A percentile compares a stretch with the other conserved stretches of the same genome.
Conservation (phyloP, 2,888 invertebrate species). For the Pheosia gnoma region DNA sequence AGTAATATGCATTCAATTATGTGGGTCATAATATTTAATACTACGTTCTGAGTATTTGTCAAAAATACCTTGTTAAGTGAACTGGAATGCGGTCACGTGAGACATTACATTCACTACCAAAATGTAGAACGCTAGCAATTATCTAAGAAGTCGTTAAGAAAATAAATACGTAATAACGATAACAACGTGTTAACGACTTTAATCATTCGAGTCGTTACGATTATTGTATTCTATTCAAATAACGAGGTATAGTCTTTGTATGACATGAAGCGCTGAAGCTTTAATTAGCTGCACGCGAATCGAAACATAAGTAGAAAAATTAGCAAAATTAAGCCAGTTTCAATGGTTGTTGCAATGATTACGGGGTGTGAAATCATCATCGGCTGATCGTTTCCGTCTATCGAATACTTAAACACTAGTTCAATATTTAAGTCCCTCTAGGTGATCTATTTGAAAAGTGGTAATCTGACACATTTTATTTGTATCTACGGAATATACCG, state of each 20-base stretch:
- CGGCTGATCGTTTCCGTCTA: neutral
- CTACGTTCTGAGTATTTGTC: slow-evolving; percentile 3
- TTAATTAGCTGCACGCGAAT: slow-evolving; percentile 3
- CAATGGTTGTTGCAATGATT: neutral
- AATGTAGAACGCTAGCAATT: slow-evolving; percentile 1
- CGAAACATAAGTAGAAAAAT: neutral
- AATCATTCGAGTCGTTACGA: slow-evolving; percentile 9
- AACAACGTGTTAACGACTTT: slow-evolving; percentile 15
- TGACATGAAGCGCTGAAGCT: neutral
- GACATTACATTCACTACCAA: neutral
- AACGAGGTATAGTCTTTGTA: neutral
- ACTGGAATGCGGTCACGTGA: slow-evolving; percentile 6
- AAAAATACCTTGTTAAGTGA: slow-evolving; percentile 3
- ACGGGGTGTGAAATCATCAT: neutral
- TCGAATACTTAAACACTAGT: neutral
- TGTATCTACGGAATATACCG: no score
- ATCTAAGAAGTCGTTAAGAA: slow-evolving; percentile 1
- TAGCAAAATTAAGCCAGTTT: neutral
- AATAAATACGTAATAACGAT: slow-evolving; percentile 12
- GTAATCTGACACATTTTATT: no score
- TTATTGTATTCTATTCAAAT: slow-evolving; percentile 15
- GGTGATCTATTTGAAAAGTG: no score
- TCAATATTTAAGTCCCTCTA: no score
- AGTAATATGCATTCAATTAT: no score
- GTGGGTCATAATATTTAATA: no score